These are phyloP conservation scores for Metopolophium dirhodum DNA, from an alignment of 1,140 invertebrate species.

Conservation along the genomic window DNA sequence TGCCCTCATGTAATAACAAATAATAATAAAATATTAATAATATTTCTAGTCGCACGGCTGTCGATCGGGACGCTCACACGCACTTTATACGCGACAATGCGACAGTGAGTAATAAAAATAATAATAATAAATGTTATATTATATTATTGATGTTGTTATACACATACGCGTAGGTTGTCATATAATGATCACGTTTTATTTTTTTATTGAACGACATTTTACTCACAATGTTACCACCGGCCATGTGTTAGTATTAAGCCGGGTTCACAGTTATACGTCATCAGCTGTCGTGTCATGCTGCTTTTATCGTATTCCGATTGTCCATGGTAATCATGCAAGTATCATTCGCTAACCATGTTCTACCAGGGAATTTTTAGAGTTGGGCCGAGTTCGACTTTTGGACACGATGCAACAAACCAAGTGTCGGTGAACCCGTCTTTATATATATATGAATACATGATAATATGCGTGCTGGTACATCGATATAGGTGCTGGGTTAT, in stretches of 20 bases:
- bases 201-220: background rate
- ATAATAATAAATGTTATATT: background rate
- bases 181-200: background rate
- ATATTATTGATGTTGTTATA: background rate
- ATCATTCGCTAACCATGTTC: background rate
- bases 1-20: background rate
- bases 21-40: background rate
- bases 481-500: background rate
- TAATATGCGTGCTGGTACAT: background rate
- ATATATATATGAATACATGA: no score
- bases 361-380: background rate
- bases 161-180: background rate
- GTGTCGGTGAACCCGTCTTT: background rate
- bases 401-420: background rate
- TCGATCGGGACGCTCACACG: background rate
- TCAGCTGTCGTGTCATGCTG: background rate
- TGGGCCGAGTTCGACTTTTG: background rate
- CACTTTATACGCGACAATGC: background rate
- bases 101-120: background rate
- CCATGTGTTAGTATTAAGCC: background rate
- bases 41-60: background rate
- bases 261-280: background rate
- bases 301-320: background rate
- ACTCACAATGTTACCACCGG: background rate
- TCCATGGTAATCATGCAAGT: no score